Evolutionary conservation across 2,888 invertebrate species (phyloP).

Genomic region (Eristalis tenax): DNA sequence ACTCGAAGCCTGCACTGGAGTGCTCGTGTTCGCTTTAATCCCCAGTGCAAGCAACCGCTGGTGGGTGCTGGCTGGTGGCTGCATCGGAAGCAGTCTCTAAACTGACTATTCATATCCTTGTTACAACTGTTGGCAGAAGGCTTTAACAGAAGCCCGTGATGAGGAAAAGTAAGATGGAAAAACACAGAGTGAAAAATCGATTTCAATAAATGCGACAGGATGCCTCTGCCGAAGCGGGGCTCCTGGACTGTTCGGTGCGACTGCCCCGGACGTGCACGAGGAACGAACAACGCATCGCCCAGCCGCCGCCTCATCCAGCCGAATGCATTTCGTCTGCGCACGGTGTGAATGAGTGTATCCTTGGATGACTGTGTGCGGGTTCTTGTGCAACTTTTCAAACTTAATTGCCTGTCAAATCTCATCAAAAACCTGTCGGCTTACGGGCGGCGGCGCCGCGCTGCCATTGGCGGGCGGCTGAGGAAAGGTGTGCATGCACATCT

Average conservation of each 20-base stretch:
- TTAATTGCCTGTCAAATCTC: neutral
- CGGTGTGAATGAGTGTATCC: neutral
- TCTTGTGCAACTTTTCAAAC: neutral
- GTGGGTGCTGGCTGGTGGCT: neutral
- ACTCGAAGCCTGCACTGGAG: neutral
- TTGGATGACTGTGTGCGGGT: neutral
- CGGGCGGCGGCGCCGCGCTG: no score
- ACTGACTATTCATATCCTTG: neutral
- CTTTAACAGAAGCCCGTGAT: neutral
- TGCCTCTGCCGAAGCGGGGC: neutral
- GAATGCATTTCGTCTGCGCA: neutral
- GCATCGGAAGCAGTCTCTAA: neutral
- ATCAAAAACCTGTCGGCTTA: neutral
- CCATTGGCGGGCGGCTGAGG: neutral
- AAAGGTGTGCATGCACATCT: neutral
- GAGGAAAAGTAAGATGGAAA: neutral
- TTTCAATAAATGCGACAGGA: neutral
- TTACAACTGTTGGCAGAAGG: neutral
- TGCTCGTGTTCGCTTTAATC: neutral
- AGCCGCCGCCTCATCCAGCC: neutral
- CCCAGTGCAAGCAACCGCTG: neutral
- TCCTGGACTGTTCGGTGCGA: neutral
- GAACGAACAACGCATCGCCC: neutral
- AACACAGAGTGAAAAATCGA: neutral
- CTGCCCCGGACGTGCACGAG: neutral